Base-by-base conservation (phyloP, 2,797 vertebrate genomes). In the Zalophus californianus region DNA sequence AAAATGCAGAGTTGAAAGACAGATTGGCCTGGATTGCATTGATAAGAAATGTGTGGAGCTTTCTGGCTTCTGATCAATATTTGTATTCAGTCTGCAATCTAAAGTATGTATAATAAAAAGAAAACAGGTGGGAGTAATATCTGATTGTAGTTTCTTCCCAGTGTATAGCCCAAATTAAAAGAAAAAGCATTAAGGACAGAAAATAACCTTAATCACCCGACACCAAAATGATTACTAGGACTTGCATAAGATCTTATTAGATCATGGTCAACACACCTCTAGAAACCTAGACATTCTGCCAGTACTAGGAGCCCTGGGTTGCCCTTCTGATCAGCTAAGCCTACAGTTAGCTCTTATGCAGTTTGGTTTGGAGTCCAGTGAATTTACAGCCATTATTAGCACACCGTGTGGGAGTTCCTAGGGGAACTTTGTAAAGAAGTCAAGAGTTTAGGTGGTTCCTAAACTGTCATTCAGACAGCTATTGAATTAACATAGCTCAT, bases 51-150 rank as follows among this genome's bases (percentile, higher is more conserved):
- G 95, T 93, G 83, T 97, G 94, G 86, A 80, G n/a, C 79, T 72
- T 97, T 95, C 96, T 97, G 97, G 97, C 97, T 96, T 98, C 93
- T 94, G 72, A 91, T 97, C 93, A 97, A 70, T 98, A 96, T 95
- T 95, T 98, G 93, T 98, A 90, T 96, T 95, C 86, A 95, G 91
- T 95, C 90, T 97, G 56, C 80, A 96, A 91, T 97, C 93, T 91
- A 64, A 97, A 97, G 32, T 96, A 95, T 93, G 91, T 94, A 66
- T 79, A 91, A 58, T 96, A 87, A 93, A 85, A 96, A 96, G 73
- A 90, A 97, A 96, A 85, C 56, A 93, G 60, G 60, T 93, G 70
- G 70, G 29, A 92, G 44, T 95, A 90, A 82, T 70, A 93, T n/a
- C 66, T 85, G 41, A 54, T 41, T 90, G 10, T 93, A 44, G 60